These are phyloP conservation scores for Plotosus lineatus DNA, from an alignment of 2,113 vertebrate genomes.

Conservation along the genomic window DNA sequence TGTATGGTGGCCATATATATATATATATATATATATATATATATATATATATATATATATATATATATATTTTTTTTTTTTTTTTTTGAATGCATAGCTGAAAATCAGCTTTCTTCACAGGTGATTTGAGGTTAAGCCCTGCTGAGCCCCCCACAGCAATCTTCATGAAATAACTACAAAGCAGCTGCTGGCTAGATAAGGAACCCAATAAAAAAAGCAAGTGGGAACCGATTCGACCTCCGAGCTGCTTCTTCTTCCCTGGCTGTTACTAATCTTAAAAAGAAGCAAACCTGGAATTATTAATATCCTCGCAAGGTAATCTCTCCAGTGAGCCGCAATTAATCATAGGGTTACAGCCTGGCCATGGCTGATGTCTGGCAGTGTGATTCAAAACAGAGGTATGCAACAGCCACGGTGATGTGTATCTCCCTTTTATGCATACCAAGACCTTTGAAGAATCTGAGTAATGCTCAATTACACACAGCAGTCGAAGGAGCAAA, in stretches of 20 bases:
- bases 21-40: no score
- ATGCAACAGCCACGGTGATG: background rate
- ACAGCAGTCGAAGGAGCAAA: background rate
- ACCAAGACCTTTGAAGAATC: background rate
- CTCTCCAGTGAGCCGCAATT: slow-evolving; percentile 30
- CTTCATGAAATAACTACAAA: slow-evolving; percentile 52
- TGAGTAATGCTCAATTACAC: slow-evolving; percentile 34
- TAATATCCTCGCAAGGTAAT: slow-evolving; percentile 28
- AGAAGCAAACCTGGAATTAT: slow-evolving; percentile 42
- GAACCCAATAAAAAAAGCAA: slow-evolving; percentile 29
- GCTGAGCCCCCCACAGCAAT: slow-evolving; percentile 44
- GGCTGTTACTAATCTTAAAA: slow-evolving; percentile 41
- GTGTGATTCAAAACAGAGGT: slow-evolving; percentile 20
- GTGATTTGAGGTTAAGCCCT: slow-evolving; percentile 50
- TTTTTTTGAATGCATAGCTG: slow-evolving; percentile 43
- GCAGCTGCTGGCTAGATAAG: slow-evolving; percentile 48
- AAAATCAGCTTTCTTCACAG: slow-evolving; percentile 46
- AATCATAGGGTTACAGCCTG: slow-evolving; percentile 30
- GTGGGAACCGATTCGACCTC: slow-evolving; percentile 14
- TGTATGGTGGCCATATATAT: slow-evolving; percentile 35
- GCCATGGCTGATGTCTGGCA: slow-evolving; percentile 17
- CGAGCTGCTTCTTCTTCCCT: slow-evolving; percentile 24
- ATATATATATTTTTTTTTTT: no score
- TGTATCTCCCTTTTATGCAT: slow-evolving; percentile 13
- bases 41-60: no score